Evolutionary conservation across 1,140 invertebrate genomes (phyloP), one percentile per base, ranked within the genome.

Genomic region (Orius insidiosus): DNA sequence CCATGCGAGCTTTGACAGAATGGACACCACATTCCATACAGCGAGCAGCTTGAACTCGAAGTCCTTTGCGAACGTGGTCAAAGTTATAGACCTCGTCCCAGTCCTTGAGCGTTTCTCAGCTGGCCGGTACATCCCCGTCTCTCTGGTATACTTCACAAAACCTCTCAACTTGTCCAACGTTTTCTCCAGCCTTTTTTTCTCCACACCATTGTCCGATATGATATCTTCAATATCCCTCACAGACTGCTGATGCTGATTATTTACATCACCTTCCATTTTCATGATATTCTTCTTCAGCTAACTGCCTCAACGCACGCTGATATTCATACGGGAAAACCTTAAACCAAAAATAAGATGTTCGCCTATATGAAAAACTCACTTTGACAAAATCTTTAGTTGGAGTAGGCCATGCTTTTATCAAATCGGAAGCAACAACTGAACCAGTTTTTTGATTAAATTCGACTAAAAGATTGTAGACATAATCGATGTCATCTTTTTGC

Each of bases 21-120:
- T 6, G 95, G 16, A 98, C 90, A 16, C 95, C 95, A 66, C 95
- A 98, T 56, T 98, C 94, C 95, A 98, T 98, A 63, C 95, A 99
- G 9, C 93, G 73, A 0, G 94, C 92, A 8, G 94, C 92, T 65
- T 98, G 94, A 1, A 81, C 73, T 39, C 80, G 71, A 8, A 98
- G 67, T 30, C 86, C 86, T 59, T 89, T 86, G 3, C 85, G 72
- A 6, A 98, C 86, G 53, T 78, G 73, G 38, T 70, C 65, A 55
- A 85, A 84, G 60, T 94, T 83, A 62, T 92, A 96, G 53, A 97
- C 90, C 68, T 99, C 95, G 52, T 92, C 77, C 93, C 93, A 98
- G 62, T 98, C 93, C 50, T 89, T 78, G 41, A 87, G 58, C 95
- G 73, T 47, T 83, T 79, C 35, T 80, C 79, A 0, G 80, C 78